phyloP scores from a whole-genome alignment of 2,797 vertebrate species.

The Gymnopithys bicolor region DNA sequence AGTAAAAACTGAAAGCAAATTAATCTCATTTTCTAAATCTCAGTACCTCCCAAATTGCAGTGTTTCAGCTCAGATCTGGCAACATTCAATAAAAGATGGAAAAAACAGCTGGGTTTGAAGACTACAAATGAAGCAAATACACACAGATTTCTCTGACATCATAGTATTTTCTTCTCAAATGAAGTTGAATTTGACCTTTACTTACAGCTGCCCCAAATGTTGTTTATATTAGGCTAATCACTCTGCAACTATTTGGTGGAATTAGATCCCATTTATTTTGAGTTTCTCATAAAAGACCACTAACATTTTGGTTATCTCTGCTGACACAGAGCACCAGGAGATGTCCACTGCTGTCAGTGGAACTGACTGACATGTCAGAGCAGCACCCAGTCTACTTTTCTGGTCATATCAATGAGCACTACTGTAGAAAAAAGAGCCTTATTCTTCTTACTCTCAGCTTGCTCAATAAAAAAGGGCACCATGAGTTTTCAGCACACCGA shows the following conservation, averaged over 20 bases:
- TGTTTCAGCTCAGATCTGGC: neutral
- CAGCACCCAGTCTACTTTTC: neutral
- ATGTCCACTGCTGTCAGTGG: neutral
- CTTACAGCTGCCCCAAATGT: neutral
- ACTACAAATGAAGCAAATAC: neutral
- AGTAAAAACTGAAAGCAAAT: neutral
- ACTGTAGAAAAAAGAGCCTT: rapidly evolving
- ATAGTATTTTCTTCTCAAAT: neutral
- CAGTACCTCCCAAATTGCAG: neutral
- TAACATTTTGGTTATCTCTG: neutral
- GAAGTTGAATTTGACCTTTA: neutral
- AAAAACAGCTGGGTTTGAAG: neutral
- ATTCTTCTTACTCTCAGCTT: neutral
- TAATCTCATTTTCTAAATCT: neutral
- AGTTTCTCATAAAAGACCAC: neutral
- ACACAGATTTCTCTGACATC: neutral
- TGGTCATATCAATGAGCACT: neutral
- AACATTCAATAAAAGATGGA: neutral
- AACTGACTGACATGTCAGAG: neutral
- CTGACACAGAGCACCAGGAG: neutral
- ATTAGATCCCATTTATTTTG: neutral
- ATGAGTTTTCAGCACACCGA: neutral
- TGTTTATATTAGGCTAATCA: neutral
- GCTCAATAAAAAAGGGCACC: neutral
- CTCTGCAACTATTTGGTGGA: neutral